These are phyloP conservation scores for Miichthys miiuy DNA, from an alignment of 2,797 vertebrate species.

Conservation along the genomic window DNA sequence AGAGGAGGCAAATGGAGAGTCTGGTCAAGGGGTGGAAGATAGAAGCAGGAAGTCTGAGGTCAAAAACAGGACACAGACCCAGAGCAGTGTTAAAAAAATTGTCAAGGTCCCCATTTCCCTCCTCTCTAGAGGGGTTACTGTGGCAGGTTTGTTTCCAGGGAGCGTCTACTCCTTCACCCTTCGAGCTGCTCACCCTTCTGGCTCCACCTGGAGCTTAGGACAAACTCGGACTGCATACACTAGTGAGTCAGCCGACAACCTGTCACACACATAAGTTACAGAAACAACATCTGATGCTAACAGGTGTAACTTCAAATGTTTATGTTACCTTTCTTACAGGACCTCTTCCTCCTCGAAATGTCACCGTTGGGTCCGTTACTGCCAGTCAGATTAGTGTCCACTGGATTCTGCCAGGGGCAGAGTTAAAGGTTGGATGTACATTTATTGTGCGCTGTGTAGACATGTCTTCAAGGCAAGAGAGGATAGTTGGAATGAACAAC, in stretches of 20 bases:
- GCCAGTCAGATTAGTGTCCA: constrained; percentile 83
- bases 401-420: constrained; percentile 81
- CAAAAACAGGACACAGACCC: constrained; percentile 14
- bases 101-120: constrained; percentile 65
- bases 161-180: constrained; percentile 86
- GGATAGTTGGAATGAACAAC: constrained; percentile 75
- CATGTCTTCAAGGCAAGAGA: constrained; percentile 68
- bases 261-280: background rate
- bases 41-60: constrained; percentile 18
- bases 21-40: constrained; percentile 15
- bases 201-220: constrained; percentile 84
- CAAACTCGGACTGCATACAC: constrained; percentile 63
- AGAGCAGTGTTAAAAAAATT: constrained; percentile 30
- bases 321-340: constrained; percentile 74
- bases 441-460: constrained; percentile 85
- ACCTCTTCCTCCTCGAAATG: constrained; percentile 83
- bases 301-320: constrained; percentile 14
- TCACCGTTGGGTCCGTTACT: constrained; percentile 78
- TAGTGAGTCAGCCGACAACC: constrained; percentile 49
- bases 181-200: constrained; percentile 79
- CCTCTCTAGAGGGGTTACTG: constrained; percentile 67
- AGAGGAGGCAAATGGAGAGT: constrained; percentile 55
- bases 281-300: constrained; percentile 3
- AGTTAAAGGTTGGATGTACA: constrained; percentile 73
- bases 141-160: constrained; percentile 88